Percentiles rank a stretch among this genome's conserved stretches.
Evolutionary conservation across 1,140 invertebrate species (phyloP).

Genomic region (Arctopsyche grandis): DNA sequence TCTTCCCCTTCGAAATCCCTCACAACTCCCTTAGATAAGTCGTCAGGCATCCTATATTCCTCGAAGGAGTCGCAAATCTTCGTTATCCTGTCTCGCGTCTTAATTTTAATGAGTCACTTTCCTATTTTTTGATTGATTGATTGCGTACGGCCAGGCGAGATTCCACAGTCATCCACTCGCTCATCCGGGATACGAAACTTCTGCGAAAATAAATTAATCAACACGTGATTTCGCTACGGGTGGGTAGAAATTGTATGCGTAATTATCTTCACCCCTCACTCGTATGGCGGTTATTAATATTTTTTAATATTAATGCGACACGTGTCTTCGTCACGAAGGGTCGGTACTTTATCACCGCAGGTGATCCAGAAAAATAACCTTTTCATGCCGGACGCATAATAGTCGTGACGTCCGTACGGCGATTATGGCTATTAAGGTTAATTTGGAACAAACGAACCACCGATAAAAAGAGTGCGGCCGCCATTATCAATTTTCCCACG

Average conservation of each 20-base stretch:
- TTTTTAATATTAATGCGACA: slow-evolving; percentile 28
- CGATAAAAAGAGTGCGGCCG: neutral
- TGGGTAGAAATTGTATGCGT: neutral
- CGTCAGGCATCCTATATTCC: neutral
- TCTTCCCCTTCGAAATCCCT: neutral
- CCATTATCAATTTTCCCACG: slow-evolving; percentile 30
- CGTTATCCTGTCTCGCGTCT: neutral
- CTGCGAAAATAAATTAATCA: neutral
- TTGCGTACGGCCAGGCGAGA: neutral
- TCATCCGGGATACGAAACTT: neutral
- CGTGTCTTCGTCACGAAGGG: slow-evolving; percentile 45
- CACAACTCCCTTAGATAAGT: neutral
- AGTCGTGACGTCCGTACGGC: neutral
- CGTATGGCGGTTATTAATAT: slow-evolving; percentile 14
- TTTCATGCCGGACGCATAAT: neutral
- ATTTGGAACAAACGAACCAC: slow-evolving; percentile 25
- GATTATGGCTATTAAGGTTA: slow-evolving; percentile 14
- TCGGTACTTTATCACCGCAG: slow-evolving; percentile 50
- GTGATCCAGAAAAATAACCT: slow-evolving; percentile 46
- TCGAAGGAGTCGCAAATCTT: neutral
- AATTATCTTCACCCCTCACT: neutral
- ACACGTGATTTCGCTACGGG: neutral
- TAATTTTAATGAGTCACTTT: slow-evolving; percentile 26
- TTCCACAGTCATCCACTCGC: too few relatives aligned
- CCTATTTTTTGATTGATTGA: slow-evolving; percentile 29